Evolutionary conservation across 2,113 vertebrate species (phyloP).

Genomic region (Brachyhypopomus gauderio): DNA sequence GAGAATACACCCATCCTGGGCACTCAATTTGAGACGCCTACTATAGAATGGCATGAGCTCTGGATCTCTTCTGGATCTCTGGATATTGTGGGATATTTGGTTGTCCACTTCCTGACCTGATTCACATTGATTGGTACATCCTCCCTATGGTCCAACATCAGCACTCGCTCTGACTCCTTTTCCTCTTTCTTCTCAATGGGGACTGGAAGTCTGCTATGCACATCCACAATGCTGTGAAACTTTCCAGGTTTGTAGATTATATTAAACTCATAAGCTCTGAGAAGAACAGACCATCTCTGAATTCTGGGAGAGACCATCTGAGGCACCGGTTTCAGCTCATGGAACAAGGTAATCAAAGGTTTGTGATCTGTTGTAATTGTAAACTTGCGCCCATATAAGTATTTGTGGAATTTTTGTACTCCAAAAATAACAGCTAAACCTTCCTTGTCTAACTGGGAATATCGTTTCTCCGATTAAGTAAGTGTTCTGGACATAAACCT

Average conservation of each 20-base stretch:
- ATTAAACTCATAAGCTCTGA: background rate
- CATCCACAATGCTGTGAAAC: background rate
- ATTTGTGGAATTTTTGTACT: constrained; percentile 36
- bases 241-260: background rate
- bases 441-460: constrained; percentile 39
- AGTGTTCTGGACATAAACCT: background rate
- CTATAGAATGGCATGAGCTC: no score
- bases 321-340: constrained; percentile 16
- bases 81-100: constrained; percentile 16
- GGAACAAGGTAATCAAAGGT: constrained; percentile 30
- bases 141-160: constrained; percentile 32
- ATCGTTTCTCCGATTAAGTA: constrained; percentile 32
- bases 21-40: constrained; percentile 32
- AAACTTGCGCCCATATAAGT: constrained; percentile 20
- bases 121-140: background rate
- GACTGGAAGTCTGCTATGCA: background rate
- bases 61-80: constrained; percentile 2
- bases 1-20: constrained; percentile 14
- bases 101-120: constrained; percentile 36
- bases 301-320: background rate
- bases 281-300: background rate
- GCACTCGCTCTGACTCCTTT: background rate
- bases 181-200: background rate
- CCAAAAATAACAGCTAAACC: constrained; percentile 43
- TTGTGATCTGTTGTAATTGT: constrained; percentile 39